Conservation (phyloP, 1,140 invertebrate species). For the Brachionus sp. region DNA sequence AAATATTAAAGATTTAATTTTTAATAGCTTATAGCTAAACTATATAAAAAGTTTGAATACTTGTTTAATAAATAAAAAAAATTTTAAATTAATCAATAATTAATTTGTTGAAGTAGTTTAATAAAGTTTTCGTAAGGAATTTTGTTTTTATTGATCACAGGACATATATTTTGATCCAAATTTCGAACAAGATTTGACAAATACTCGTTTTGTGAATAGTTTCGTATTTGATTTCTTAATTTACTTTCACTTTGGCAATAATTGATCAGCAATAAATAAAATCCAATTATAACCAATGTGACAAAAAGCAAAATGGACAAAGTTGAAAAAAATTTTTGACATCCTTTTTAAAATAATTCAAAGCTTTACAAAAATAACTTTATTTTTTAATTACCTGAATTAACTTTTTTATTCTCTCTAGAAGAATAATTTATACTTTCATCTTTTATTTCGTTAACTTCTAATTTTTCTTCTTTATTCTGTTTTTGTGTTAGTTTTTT, state of each 20-base stretch:
- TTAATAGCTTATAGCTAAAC: too few relatives aligned
- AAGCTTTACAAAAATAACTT: neutral
- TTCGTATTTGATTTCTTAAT: neutral
- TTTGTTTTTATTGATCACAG: neutral
- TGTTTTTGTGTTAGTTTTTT: neutral
- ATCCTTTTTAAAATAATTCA: neutral
- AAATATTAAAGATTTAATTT: neutral
- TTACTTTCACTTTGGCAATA: neutral
- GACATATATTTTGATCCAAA: constrained; percentile 13
- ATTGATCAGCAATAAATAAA: neutral
- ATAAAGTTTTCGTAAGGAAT: neutral
- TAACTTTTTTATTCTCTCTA: neutral
- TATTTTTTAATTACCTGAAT: neutral
- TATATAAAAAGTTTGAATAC: too few relatives aligned
- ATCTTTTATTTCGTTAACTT: neutral
- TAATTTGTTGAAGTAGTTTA: constrained; percentile 16
- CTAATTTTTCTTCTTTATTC: neutral
- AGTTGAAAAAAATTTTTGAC: neutral
- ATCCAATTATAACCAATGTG: neutral
- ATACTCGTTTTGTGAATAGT: neutral
- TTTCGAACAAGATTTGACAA: neutral
- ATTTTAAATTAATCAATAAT: neutral
- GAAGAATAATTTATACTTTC: neutral
- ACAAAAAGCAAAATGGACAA: neutral
- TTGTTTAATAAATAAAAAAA: neutral